Conservation (phyloP, 2,888 invertebrate genomes). For the Ctenicera cuprea region DNA sequence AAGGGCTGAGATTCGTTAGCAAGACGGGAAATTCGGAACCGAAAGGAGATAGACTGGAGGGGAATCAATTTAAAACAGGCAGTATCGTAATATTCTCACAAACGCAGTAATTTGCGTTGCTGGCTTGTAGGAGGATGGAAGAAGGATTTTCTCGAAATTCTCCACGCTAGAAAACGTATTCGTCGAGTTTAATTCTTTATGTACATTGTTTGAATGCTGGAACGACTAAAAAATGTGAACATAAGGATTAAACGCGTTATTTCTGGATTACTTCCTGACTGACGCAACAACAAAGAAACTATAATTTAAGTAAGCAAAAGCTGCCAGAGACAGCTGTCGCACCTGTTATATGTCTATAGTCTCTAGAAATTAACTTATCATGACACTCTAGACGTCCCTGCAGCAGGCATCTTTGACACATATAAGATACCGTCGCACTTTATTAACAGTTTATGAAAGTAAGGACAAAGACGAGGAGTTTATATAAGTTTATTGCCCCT, state of each 20-base stretch:
- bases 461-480: conserved; percentile 30
- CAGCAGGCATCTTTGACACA: conserved; percentile 62
- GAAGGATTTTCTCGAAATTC: conserved; percentile 9
- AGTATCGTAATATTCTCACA: conserved; percentile 49
- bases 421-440: conserved; percentile 58
- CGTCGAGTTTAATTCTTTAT: neutral
- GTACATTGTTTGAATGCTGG: too few species aligned
- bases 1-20: conserved; percentile 60
- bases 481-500: conserved; percentile 38
- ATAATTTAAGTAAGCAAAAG: conserved; percentile 46
- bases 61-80: conserved; percentile 52
- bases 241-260: neutral
- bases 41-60: conserved; percentile 54
- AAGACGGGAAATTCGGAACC: conserved; percentile 58
- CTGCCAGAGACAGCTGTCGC: conserved; percentile 58
- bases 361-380: conserved; percentile 61
- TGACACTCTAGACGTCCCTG: conserved; percentile 56
- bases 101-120: conserved; percentile 44
- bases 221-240: neutral
- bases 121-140: conserved; percentile 3
- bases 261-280: conserved; percentile 13
- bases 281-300: conserved; percentile 19
- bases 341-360: conserved; percentile 62
- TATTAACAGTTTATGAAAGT: conserved; percentile 56
- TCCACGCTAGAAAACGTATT: conserved; percentile 4